Evolutionary conservation across 2,797 vertebrate genomes (phyloP).

Genomic region (Bradypodion pumilum): DNA sequence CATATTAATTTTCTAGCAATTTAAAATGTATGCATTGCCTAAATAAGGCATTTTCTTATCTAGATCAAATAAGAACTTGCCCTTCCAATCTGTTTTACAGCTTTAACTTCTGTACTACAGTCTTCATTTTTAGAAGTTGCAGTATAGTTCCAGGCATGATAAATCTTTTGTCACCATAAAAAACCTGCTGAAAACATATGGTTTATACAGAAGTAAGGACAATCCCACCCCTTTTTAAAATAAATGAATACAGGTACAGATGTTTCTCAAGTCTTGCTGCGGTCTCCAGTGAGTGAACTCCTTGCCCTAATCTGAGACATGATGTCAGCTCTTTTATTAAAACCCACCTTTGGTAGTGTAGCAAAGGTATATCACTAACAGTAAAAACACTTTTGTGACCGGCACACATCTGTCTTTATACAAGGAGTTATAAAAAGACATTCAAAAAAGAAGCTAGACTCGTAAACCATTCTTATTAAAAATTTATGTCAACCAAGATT

Average conservation of each 20-base stretch:
- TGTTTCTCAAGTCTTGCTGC: neutral
- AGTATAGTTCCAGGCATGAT: accelerated
- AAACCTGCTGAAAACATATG: constrained; percentile 15
- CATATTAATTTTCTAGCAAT: neutral
- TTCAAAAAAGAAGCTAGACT: neutral
- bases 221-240: constrained; percentile 21
- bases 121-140: constrained; percentile 16
- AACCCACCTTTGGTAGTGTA: neutral
- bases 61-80: accelerated
- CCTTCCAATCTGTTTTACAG: accelerated
- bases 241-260: constrained; percentile 7
- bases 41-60: neutral
- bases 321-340: constrained; percentile 25
- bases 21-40: neutral
- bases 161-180: constrained; percentile 6
- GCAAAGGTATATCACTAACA: neutral
- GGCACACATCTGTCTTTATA: neutral
- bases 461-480: neutral
- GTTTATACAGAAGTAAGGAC: constrained; percentile 23
- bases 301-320: neutral
- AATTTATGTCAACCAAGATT: neutral
- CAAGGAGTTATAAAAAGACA: neutral
- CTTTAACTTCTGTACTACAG: neutral
- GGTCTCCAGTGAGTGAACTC: constrained; percentile 10
- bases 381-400: neutral